Evolutionary conservation across 1,140 invertebrate species (phyloP).

Genomic region (Hypsibius dujardini): DNA sequence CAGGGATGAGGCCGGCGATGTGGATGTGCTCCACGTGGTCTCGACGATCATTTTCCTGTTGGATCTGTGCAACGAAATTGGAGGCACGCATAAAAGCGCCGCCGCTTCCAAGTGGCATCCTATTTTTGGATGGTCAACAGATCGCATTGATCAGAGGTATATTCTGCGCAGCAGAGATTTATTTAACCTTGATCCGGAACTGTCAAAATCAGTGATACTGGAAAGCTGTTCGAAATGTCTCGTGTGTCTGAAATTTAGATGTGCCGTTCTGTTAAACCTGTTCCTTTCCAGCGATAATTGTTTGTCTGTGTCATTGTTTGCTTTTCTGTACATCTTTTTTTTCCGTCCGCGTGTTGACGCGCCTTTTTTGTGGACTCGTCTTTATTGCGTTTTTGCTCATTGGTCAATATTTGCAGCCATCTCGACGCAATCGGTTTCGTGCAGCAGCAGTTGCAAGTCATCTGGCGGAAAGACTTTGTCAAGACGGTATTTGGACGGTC

Average conservation of each 20-base stretch:
- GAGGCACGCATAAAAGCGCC: neutral
- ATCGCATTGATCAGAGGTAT: neutral
- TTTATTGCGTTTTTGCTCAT: too few relatives aligned
- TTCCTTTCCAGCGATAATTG: too few relatives aligned
- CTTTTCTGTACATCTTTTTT: too few relatives aligned
- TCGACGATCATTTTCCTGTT: conserved; percentile 15
- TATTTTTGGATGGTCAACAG: conserved; percentile 7
- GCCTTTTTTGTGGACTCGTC: too few relatives aligned
- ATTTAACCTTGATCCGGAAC: too few relatives aligned
- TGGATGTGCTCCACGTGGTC: conserved; percentile 8
- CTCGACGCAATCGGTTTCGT: neutral
- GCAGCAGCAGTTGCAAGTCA: neutral
- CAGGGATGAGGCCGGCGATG: neutral
- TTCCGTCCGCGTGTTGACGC: too few relatives aligned
- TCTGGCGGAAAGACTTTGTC: neutral
- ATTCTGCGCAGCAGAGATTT: too few relatives aligned
- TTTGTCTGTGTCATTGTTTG: too few relatives aligned
- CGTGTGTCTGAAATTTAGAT: too few relatives aligned
- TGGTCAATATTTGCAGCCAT: neutral
- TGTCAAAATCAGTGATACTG: too few relatives aligned
- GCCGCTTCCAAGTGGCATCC: conserved; percentile 2
- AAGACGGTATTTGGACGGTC: neutral
- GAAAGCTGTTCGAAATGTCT: too few relatives aligned
- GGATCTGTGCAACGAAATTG: neutral
- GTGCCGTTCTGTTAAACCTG: too few relatives aligned